These are phyloP conservation scores for Caenorhabditis brenneri DNA, from an alignment of 1,140 invertebrate species.

Conservation along the genomic window DNA sequence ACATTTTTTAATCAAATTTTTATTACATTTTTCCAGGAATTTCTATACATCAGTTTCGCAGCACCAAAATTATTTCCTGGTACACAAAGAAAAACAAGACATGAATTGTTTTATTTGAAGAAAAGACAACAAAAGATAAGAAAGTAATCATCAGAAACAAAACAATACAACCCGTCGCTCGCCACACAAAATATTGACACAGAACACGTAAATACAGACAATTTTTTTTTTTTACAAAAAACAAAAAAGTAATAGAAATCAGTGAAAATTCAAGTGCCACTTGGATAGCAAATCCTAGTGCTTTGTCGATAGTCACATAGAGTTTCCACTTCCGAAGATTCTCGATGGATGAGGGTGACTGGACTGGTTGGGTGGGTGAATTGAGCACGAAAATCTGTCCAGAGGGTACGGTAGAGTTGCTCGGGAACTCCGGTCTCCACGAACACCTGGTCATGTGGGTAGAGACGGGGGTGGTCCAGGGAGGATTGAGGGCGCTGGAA, in stretches of 20 bases:
- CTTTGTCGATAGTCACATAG: slow-evolving; percentile 19
- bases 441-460: neutral
- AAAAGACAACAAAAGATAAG: too few relatives aligned
- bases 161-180: too few relatives aligned
- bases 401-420: neutral
- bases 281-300: neutral
- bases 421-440: slow-evolving; percentile 17
- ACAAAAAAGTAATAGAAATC: neutral
- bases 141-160: too few relatives aligned
- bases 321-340: neutral
- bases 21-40: too few relatives aligned
- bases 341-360: neutral
- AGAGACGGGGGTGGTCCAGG: neutral
- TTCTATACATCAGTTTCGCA: too few relatives aligned
- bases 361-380: slow-evolving; percentile 24
- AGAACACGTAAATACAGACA: neutral
- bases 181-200: too few relatives aligned
- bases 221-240: neutral
- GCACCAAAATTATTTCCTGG: too few relatives aligned
- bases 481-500: neutral
- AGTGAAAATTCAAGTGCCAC: slow-evolving; percentile 3
- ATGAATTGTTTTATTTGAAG: too few relatives aligned
- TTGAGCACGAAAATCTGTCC: slow-evolving; percentile 25
- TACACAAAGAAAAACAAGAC: too few relatives aligned
- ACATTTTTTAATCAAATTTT: too few relatives aligned